Evolutionary conservation across 2,888 invertebrate species (phyloP), one percentile per base, ranked within the genome.

Genomic region (Nomada fucata): DNA sequence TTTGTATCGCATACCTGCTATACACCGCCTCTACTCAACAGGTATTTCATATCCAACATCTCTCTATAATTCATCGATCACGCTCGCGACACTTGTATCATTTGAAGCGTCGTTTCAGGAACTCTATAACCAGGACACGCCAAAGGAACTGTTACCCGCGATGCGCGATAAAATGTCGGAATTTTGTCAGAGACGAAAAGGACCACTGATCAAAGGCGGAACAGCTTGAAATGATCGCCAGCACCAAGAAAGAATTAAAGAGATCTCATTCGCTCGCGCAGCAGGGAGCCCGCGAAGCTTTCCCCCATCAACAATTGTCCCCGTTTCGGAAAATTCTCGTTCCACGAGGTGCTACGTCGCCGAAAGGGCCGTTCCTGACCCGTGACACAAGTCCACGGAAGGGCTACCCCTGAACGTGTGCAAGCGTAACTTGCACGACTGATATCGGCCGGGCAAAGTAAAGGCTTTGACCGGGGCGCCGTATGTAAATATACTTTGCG

Each of bases 401-500:
- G 70, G 65, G 76, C 55, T 60, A 64, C 67, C 60, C 74, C 60
- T 71, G 82, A 76, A 79, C 80, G 50, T 26, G 80, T 73, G 64
- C 44, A 69, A 76, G 69, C 80, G 67, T 81, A 77, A 81, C 87
- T 84, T 68, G 78, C 75, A 75, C 71, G 78, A 70, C 75, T 76
- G 82, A 89, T 80, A 81, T 79, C 61, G 76, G 82, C 73, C 47
- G 4, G 29, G 86, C 84, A 89, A 90, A 90, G 92, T 91, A 92
- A 92, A 92, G 90, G 90, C 92, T 92, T 92, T 92, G 92, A 92
- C 92, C 92, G 87, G 89, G 85, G 87, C 89, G 88, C 86, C 90
- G 85, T 92, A 92, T 92, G 92, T 89, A 92, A 92, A 92, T 92
- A 90, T 86, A 90, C 89, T 86, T 90, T 90, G 89, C 84, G 83